Base-by-base conservation (phyloP, 2,113 vertebrate genomes). In the Chlorodrepanis virens region DNA sequence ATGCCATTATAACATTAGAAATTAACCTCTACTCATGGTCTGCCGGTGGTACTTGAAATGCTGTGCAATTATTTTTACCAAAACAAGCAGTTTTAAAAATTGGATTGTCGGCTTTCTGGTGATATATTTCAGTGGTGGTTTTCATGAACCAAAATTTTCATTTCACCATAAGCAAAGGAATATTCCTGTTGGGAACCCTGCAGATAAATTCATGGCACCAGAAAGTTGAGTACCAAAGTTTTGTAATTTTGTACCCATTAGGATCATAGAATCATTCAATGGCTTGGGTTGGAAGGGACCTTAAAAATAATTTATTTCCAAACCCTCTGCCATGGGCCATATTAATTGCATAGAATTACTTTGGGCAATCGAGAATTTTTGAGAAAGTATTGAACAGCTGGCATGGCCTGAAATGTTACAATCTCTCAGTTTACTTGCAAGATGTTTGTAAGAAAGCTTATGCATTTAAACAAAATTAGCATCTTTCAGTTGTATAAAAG, bases 391-490 rank as follows among this genome's bases (percentile, higher is more conserved):
- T 39, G 82, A 97, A 91, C 80, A 95, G 67, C 45, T 95, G 75
- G 28, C 42, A 72, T 93, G 83, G 40, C 86, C 89, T 67, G 33
- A 37, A 89, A 77, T 71, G 59, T 60, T 90, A 65, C 57, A 87
- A 24, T 84, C 56, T 93, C 63, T 71, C 72, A 47, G 53, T 85
- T 92, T 94, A 52, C 22, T 89, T 93, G 31, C 69, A 94, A 96
- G 78, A 83, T 91, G 63, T 84, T 96, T 96, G 47, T 97, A 93
- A 95, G 96, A 90, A 69, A 97, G 91, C 25, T 95, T 96, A 89
- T 21, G 37, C 40, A 52, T 93, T 24, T 72, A 92, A 91, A 76
- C 28, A 93, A 95, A 93, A 94, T 47, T 68, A 82, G 70, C 56
- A 45, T 83, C 96, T 92, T 81, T 95, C 49, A 76, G 91, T 97